These are phyloP conservation scores for Ptychoptera contaminata DNA, from an alignment of 2,888 invertebrate genomes.

Conservation along the genomic window DNA sequence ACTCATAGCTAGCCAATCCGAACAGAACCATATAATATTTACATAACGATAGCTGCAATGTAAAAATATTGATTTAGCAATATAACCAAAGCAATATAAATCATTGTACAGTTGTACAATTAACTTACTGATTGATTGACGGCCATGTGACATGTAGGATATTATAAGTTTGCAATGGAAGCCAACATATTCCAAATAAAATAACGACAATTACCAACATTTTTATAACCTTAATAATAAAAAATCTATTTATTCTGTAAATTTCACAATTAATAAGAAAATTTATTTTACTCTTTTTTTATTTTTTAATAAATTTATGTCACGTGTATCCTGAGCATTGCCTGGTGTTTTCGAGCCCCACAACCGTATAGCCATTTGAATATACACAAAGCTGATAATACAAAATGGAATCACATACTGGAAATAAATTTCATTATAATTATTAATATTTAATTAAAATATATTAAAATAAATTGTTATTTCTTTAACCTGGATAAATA, in stretches of 20 bases:
- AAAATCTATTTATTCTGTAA: background rate
- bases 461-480: background rate
- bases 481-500: conserved; percentile 28
- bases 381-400: conserved; percentile 70
- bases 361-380: conserved; percentile 57
- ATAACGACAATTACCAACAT: conserved; percentile 75
- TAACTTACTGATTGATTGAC: conserved; percentile 49
- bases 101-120: no score
- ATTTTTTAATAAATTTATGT: conserved; percentile 64
- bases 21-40: conserved; percentile 73
- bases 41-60: conserved; percentile 61
- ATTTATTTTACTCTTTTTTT: conserved; percentile 67
- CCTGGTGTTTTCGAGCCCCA: conserved; percentile 71
- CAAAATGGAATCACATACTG: conserved; percentile 66
- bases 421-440: background rate
- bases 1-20: conserved; percentile 78
- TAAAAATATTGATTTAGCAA: background rate
- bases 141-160: conserved; percentile 53
- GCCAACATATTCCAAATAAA: conserved; percentile 69
- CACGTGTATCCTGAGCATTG: conserved; percentile 59
- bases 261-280: conserved; percentile 2
- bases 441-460: background rate
- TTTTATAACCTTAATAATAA: conserved; percentile 56
- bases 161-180: conserved; percentile 62
- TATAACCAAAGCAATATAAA: no score